Evolutionary conservation across 2,888 invertebrate species (phyloP), one percentile per base, ranked within the genome.

Genomic region (Tyria jacobaeae): DNA sequence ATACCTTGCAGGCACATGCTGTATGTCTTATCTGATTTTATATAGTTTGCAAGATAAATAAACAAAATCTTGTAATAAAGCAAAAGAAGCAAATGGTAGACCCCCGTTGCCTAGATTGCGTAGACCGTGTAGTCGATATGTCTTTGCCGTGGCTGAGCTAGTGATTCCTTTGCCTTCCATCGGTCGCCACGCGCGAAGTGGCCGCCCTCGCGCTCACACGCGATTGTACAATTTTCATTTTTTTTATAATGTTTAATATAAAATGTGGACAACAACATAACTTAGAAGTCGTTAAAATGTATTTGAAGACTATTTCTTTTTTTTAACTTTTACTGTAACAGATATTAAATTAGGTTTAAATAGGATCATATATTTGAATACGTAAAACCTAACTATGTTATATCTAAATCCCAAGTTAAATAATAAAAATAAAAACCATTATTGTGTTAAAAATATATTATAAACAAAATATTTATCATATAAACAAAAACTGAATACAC

Each of bases 101-200:
- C 49, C 64, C 52, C 64, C 67, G 76, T 76, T 37, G 75, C 78
- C 76, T 64, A 75, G 76, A 68, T 60, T 62, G 55, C 70, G 66
- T 24, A 56, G 48, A 49, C 37, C 52, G 65, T 76, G 67, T 76
- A 76, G 73, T 76, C 76, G 76, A 76, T 76, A 76, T 37, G 57
- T 47, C 61, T 55, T 61, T 60, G 49, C 62, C 55, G 61, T 48
- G 61, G 63, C 66, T 50, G 60, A 56, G 48, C 52, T 59, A 75
- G 75, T 75, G 62, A 60, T 59, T 68, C 78, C 69, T 68, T 71
- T 35, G 69, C 75, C 60, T 53, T 48, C 56, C 62, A 24, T 35
- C 58, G 41, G 71, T n/a, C 44, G 47, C 58, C 62, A 75, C 75
- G 75, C 62, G 59, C 47, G 24, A 58, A 50, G 6, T 55, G 37